Percentiles rank a stretch among this genome's conserved stretches.
Evolutionary conservation across 2,888 invertebrate genomes (phyloP).

Genomic region (Incurvaria masculella): DNA sequence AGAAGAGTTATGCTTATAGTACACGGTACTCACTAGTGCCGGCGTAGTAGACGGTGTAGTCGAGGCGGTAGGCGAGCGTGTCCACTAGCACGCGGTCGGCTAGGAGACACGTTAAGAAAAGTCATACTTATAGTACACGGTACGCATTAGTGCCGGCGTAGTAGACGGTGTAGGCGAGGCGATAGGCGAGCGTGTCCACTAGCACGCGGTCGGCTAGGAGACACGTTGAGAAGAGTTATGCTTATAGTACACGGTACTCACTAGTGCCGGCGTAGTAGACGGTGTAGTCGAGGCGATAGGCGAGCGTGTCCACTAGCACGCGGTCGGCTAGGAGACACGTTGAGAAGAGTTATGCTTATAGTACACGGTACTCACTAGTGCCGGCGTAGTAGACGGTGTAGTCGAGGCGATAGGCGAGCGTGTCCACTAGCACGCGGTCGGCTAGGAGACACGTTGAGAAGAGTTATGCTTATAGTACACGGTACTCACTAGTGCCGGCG

Average conservation of each 20-base stretch:
- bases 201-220: conserved; percentile 87
- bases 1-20: conserved; percentile 90
- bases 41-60: too few relatives aligned
- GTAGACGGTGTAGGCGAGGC: conserved; percentile 83
- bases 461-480: conserved; percentile 90
- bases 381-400: conserved; percentile 92
- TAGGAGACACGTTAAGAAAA: too few relatives aligned
- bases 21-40: conserved; percentile 62
- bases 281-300: conserved; percentile 68
- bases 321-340: background rate
- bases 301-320: background rate
- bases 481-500: conserved; percentile 81
- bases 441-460: conserved; percentile 91
- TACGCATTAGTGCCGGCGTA: conserved; percentile 89
- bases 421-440: conserved; percentile 79
- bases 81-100: too few relatives aligned
- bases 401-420: conserved; percentile 71
- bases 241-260: conserved; percentile 44
- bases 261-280: conserved; percentile 92
- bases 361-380: conserved; percentile 66
- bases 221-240: conserved; percentile 75
- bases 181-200: conserved; percentile 71
- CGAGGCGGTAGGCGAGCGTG: too few relatives aligned
- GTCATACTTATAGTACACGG: too few relatives aligned
- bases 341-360: background rate